Evolutionary conservation across 2,113 vertebrate species (phyloP).

Genomic region (Gallinago media): DNA sequence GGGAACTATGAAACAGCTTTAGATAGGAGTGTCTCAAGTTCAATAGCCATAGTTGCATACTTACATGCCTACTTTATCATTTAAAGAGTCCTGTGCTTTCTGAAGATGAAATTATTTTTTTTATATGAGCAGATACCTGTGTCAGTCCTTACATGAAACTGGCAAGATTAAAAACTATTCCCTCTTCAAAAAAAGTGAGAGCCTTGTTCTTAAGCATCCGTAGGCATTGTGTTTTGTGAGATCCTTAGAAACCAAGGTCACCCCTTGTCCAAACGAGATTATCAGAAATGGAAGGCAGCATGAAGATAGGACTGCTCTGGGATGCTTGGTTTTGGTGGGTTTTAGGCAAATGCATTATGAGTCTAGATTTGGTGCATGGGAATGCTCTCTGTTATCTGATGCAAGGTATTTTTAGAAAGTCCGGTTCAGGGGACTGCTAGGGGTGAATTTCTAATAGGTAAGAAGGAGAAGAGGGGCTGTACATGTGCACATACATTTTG

Average conservation of each 20-base stretch:
- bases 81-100: not conserved
- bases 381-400: not conserved
- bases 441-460: not conserved
- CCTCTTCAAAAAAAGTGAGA: not conserved
- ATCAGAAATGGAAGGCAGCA: not conserved
- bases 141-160: not conserved
- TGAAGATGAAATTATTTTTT: not conserved
- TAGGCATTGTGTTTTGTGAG: not conserved
- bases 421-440: not conserved
- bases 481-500: rapidly evolving
- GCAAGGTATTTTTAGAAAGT: not conserved
- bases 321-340: rapidly evolving
- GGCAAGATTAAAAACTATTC: not conserved
- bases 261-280: not conserved
- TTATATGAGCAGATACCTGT: not conserved
- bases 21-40: not conserved
- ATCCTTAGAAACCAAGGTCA: not conserved
- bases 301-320: not conserved
- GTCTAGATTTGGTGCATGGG: rapidly evolving
- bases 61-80: not conserved
- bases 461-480: not conserved
- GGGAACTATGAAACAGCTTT: not conserved
- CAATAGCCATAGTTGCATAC: not conserved
- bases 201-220: not conserved
- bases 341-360: not conserved